Evolutionary conservation across 1,140 invertebrate genomes (phyloP), one percentile per base, ranked within the genome.

Genomic region (Trypoxylus dichotomus): DNA sequence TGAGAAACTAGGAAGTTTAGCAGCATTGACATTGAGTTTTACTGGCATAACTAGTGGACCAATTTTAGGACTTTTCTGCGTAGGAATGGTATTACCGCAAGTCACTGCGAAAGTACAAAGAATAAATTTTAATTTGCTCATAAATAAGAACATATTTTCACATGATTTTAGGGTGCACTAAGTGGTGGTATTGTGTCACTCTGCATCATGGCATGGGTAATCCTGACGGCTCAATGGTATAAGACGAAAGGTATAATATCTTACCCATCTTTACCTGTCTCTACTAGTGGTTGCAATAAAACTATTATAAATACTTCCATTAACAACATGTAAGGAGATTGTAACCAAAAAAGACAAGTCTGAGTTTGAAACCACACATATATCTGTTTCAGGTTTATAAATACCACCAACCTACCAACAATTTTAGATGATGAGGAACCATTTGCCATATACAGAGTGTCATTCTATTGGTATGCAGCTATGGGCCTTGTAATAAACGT

Each of bases 31-130:
- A 0, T 83, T 96, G 0, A 94, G 93, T 1, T 92, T 96, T 47
- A 95, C 95, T 83, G 95, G 95, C 0, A 92, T 96, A 79, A 92
- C 95, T 0, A 93, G 93, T 2, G 95, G 95, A 19, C 93, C 95
- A 0, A 89, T 95, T 0, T 84, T 96, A 1, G 95, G 94, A 1
- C 85, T 96, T 3, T 96, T 96, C 84, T 92, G 92, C 1, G 84
- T 96, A 29, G 95, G 95, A 73, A 95, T 96, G 89, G 94, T 95
- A 82, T 91, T 95, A 71, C 94, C 95, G 1, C 93, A 90, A 87
- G 93, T 94, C 0, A 96, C 95, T 85, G 41, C 72, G 7, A 78
- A 32, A 25, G 77, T 78, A 72, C n/a, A 43, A n/a, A n/a, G 10
- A 77, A 37, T 37, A 8, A 19, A 25, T 19, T 41, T 19, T 10